Conservation (phyloP, 2,888 invertebrate species). For the Calameuta idolon region DNA sequence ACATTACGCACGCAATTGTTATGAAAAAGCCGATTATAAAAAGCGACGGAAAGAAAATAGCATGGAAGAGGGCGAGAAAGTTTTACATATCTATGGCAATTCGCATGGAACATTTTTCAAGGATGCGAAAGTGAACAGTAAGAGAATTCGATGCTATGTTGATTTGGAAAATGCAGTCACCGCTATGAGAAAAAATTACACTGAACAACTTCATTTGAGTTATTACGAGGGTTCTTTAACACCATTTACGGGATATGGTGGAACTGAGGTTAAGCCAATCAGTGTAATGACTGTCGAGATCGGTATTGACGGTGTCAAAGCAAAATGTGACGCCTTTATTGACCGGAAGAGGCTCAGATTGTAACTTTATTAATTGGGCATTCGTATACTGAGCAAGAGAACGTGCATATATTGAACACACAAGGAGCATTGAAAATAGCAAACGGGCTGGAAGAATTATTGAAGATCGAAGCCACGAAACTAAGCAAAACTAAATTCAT, state of each 20-base stretch:
- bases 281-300: constrained; percentile 22
- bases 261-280: constrained; percentile 27
- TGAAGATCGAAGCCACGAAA: no score
- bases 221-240: constrained; percentile 20
- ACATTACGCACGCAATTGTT: constrained; percentile 13
- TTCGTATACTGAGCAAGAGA: constrained; percentile 38
- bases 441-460: not conserved
- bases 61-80: not conserved
- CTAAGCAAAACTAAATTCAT: no score
- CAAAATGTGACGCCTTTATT: constrained; percentile 26
- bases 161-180: constrained; percentile 14
- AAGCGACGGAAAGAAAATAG: not conserved
- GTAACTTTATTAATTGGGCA: constrained; percentile 40
- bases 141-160: constrained; percentile 4
- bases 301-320: constrained; percentile 24
- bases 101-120: constrained; percentile 8
- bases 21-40: not conserved
- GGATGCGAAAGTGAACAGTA: not conserved
- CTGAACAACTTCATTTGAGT: not conserved
- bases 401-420: constrained; percentile 32
- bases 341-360: constrained; percentile 33
- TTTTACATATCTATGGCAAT: constrained; percentile 11
- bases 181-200: constrained; percentile 7
- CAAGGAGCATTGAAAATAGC: constrained; percentile 25
- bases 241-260: constrained; percentile 31